These are phyloP conservation scores for Onychostruthus taczanowskii DNA, from an alignment of 2,113 vertebrate species.

Conservation along the genomic window DNA sequence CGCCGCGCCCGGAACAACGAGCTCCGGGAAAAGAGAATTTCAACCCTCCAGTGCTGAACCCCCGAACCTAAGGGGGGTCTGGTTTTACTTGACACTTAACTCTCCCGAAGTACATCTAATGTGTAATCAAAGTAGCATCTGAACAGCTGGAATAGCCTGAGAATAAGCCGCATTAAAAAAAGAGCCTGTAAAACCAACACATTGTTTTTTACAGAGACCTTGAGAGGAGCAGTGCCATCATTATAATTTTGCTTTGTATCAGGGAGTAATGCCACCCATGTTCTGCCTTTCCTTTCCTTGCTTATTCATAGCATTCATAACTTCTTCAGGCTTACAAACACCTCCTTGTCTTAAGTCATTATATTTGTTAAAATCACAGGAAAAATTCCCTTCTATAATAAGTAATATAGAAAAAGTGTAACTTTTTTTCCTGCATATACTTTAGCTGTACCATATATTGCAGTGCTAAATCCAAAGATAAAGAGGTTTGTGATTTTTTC, in stretches of 20 bases:
- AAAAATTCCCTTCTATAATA: neutral
- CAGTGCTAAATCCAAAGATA: constrained; percentile 71
- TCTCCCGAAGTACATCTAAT: neutral
- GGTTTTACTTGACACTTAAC: neutral
- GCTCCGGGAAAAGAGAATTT: neutral
- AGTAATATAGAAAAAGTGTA: neutral
- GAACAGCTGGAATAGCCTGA: neutral
- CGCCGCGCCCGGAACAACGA: fast-evolving
- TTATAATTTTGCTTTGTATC: neutral
- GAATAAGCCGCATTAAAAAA: neutral
- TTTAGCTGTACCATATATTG: constrained; percentile 1
- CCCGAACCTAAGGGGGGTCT: fast-evolving
- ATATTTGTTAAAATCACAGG: neutral
- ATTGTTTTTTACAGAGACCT: neutral
- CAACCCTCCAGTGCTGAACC: neutral
- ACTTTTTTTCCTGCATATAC: constrained; percentile 70
- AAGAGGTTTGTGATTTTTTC: neutral
- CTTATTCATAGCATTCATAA: neutral
- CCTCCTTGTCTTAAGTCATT: neutral
- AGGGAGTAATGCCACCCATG: neutral
- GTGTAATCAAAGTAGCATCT: neutral
- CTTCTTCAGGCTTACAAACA: neutral
- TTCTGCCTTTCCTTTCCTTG: neutral
- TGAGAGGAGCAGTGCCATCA: neutral
- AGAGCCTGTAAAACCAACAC: neutral